These are phyloP conservation scores for Centruroides sculpturatus DNA, from an alignment of 1,140 invertebrate genomes.

Conservation along the genomic window DNA sequence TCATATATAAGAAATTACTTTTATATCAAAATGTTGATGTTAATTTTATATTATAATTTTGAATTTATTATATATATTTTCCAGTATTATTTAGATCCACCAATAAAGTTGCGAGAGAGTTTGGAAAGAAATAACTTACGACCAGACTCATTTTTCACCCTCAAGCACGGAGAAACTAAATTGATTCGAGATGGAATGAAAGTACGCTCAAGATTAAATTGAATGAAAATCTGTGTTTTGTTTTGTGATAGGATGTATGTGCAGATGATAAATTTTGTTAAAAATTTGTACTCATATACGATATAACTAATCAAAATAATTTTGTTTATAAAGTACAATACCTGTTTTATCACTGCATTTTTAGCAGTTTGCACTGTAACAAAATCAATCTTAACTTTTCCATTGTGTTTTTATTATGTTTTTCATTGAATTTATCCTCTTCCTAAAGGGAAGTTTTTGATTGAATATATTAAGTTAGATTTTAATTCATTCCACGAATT, in stretches of 20 bases:
- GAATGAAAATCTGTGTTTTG: background rate
- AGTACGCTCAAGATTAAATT: background rate
- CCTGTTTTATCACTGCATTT: no score
- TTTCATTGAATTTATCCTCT: no score
- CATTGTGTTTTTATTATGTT: no score
- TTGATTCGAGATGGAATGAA: slow-evolving; percentile 9
- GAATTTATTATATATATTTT: background rate
- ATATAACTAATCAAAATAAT: background rate
- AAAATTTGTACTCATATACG: background rate
- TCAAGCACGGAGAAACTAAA: slow-evolving; percentile 21
- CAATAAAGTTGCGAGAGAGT: slow-evolving; percentile 14
- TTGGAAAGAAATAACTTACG: slow-evolving; percentile 15
- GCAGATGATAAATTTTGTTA: background rate
- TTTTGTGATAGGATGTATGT: background rate
- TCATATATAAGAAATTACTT: no score
- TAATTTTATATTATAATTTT: background rate
- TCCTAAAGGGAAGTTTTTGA: no score
- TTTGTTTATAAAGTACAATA: background rate
- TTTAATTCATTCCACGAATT: no score
- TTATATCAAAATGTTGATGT: no score
- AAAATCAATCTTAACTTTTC: background rate
- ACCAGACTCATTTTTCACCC: slow-evolving; percentile 15
- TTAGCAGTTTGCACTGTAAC: background rate
- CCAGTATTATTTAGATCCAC: slow-evolving; percentile 22
- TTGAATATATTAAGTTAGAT: no score